Evolutionary conservation across 2,888 invertebrate species (phyloP), one percentile per base, ranked within the genome.

Genomic region (Trilocha varians): DNA sequence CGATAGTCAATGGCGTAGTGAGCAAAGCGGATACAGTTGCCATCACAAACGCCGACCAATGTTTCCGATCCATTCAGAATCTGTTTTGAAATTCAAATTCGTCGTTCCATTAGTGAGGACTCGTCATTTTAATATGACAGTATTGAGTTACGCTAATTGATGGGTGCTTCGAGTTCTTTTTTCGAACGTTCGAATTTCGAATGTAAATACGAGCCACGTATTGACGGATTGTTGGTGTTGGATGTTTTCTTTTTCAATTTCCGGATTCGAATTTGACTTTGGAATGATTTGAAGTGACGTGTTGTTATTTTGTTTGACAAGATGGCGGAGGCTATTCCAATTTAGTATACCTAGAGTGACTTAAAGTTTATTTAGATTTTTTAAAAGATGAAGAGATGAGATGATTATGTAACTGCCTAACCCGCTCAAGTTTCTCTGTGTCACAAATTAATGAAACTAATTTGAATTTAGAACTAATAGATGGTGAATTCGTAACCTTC

Each of bases 131-230:
- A 85, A 85, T 83, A 78, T 83, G 84, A 84, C 72, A 67, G 78
- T 83, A 84, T 84, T 77, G 83, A 82, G 83, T 85, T 83, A 79
- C 84, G 78, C 75, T 79, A 83, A 84, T 85, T 82, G 82, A 83
- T 80, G 78, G 67, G 62, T 61, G 65, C 69, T 70, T 68, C 58
- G 59, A 59, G 58, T 61, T 62, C 37, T 68, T 73, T 73, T 67
- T 53, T 62, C 62, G 66, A 64, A 64, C 64, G 68, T 69, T 73
- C 72, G 62, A 63, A 68, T 72, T 78, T 72, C 65, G 63, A 65
- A 62, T 59, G 57, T 58, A 53, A 68, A 70, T 68, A 69, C 66
- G 60, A 69, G 71, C 68, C 59, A 55, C 53, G 49, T 55, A 51
- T 53, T 57, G 53, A 58, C 49, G 41, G 39, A n/a, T 39, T 45